Conservation (phyloP, 30 jellyfish, hydroid and myxozoan species). For the Catostylus mosaicus region DNA sequence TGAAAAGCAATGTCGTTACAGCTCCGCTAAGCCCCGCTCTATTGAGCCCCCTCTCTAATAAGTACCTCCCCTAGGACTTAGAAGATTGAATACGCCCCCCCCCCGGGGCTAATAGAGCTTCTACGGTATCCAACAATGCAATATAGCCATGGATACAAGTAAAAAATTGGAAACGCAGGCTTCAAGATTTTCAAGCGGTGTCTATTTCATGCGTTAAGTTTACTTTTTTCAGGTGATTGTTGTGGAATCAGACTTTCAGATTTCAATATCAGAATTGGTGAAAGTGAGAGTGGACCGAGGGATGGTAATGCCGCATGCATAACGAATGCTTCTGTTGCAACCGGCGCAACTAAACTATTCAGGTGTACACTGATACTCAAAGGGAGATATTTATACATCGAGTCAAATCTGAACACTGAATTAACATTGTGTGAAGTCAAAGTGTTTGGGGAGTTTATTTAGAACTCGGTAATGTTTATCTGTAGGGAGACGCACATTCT, state of each 20-base stretch:
- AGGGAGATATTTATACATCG: constrained; percentile 15
- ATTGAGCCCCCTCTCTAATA: no score
- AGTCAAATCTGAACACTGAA: background rate
- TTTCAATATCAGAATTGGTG: constrained; percentile 26
- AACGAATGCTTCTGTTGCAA: constrained; percentile 7
- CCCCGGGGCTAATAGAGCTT: no score
- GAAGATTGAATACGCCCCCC: no score
- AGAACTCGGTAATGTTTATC: no score
- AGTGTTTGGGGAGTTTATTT: constrained; percentile 27
- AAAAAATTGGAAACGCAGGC: no score
- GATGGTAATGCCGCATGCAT: constrained; percentile 8
- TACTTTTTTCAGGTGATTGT: constrained; percentile 17
- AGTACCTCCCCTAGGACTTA: no score
- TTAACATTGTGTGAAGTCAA: constrained; percentile 15
- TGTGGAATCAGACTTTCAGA: constrained; percentile 27
- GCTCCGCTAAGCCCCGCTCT: no score
- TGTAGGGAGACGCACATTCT: no score
- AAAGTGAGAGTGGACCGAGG: background rate
- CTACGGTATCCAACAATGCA: no score
- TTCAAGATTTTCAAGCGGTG: no score
- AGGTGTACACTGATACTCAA: background rate
- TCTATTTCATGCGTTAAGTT: background rate
- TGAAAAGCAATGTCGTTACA: no score
- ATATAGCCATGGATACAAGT: no score
- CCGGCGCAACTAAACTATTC: constrained; percentile 6